phyloP scores from a whole-genome alignment of 2,113 vertebrate species.

The Origma solitaria region DNA sequence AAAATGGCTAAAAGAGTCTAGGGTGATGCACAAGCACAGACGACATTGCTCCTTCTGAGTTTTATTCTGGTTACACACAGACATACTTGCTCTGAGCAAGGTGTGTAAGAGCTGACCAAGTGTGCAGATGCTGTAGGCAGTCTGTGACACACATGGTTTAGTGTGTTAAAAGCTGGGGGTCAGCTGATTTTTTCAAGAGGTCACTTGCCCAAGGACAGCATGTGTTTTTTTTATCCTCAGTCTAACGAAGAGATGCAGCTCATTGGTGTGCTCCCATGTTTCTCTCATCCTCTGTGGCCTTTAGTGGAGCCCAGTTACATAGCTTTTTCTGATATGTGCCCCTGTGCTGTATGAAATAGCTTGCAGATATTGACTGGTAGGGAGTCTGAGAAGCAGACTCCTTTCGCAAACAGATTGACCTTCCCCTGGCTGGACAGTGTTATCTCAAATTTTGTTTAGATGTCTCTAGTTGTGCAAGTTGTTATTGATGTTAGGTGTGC shows the following conservation, averaged over 20 bases:
- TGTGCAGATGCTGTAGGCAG: neutral
- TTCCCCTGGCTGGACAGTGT: neutral
- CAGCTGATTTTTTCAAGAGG: neutral
- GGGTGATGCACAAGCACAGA: neutral
- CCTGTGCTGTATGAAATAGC: neutral
- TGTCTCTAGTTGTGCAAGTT: neutral
- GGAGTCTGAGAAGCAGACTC: neutral
- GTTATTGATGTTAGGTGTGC: neutral
- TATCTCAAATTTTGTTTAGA: neutral
- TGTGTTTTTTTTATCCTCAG: neutral
- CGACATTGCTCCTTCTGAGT: neutral
- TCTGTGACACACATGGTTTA: neutral
- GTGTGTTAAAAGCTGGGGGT: neutral
- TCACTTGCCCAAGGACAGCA: neutral
- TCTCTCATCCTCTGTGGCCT: neutral
- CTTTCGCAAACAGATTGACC: neutral
- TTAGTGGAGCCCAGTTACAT: rapidly evolving
- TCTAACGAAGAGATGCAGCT: neutral
- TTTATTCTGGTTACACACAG: neutral
- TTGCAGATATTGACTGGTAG: neutral
- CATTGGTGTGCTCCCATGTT: neutral
- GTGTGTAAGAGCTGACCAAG: rapidly evolving
- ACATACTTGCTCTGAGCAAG: neutral
- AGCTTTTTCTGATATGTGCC: neutral
- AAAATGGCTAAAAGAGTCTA: neutral